Evolutionary conservation across 35 echinoderm and acorn worm species (phyloP).

Genomic region (Ptychodera flava): DNA sequence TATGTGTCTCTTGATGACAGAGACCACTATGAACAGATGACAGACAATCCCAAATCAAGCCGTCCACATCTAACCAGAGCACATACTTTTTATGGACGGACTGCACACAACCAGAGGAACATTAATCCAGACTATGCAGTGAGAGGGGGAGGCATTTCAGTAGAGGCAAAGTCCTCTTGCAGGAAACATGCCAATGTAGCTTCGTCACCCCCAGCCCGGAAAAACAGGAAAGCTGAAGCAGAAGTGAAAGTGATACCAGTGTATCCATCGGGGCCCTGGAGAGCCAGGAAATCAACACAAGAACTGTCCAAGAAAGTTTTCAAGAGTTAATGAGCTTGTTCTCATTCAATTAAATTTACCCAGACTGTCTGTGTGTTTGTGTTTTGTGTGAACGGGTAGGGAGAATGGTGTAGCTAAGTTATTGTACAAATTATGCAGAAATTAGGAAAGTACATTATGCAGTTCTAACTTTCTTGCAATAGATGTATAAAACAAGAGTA

Average conservation of each 20-base stretch:
- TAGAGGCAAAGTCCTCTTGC: background rate
- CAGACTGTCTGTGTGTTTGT: too few species aligned
- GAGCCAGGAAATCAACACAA: background rate
- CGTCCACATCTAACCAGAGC: conserved; percentile 49
- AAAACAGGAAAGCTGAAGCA: background rate
- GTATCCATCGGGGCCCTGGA: background rate
- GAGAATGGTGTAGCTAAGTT: too few species aligned
- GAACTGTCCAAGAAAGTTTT: background rate
- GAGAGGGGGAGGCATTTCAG: background rate
- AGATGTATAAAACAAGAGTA: too few species aligned
- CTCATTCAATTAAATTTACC: too few species aligned
- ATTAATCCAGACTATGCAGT: background rate
- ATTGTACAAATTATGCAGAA: too few species aligned
- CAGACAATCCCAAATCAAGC: background rate
- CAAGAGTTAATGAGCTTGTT: background rate
- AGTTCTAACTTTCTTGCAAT: too few species aligned
- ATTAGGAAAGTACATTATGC: too few species aligned
- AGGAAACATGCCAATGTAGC: background rate
- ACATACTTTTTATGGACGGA: conserved; percentile 50
- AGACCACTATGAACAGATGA: background rate
- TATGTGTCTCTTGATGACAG: background rate
- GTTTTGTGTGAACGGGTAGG: too few species aligned
- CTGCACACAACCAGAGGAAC: background rate
- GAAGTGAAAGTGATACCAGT: background rate
- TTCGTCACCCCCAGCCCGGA: background rate